Percentiles rank a stretch among this genome's conserved stretches.
Conservation (phyloP, 2,888 invertebrate genomes). For the Thereva unica region DNA sequence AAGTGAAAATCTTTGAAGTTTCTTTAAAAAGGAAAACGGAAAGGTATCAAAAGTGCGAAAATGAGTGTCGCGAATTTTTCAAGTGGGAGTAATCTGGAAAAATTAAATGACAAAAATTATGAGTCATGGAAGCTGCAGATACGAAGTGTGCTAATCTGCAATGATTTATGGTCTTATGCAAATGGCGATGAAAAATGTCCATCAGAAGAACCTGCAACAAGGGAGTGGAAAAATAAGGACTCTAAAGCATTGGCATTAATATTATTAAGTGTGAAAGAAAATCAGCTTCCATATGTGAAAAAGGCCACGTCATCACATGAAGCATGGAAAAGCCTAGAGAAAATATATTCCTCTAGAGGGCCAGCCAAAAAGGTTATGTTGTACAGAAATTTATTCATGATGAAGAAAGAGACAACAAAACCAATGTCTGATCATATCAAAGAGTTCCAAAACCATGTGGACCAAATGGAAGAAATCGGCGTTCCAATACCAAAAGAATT, state of each 20-base stretch:
- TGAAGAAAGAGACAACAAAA: constrained; percentile 23
- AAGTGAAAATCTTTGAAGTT: constrained; percentile 42
- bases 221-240: constrained; percentile 29
- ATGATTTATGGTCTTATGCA: constrained; percentile 34
- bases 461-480: constrained; percentile 30
- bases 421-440: constrained; percentile 23
- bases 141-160: constrained; percentile 30
- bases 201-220: background rate
- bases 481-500: constrained; percentile 30
- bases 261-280: constrained; percentile 24
- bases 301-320: constrained; percentile 25
- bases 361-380: constrained; percentile 31
- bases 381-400: constrained; percentile 26
- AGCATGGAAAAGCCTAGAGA: constrained; percentile 28
- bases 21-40: too few relatives aligned
- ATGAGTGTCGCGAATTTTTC: too few relatives aligned
- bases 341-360: constrained; percentile 21
- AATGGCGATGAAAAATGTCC: constrained; percentile 3
- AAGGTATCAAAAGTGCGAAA: too few relatives aligned
- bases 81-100: too few relatives aligned
- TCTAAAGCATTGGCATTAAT: constrained; percentile 32
- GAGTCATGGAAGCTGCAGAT: constrained; percentile 32
- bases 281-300: constrained; percentile 30
- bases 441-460: constrained; percentile 25
- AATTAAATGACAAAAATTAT: background rate